Conservation (phyloP, 2,888 invertebrate genomes). For the Athalia cordata region DNA sequence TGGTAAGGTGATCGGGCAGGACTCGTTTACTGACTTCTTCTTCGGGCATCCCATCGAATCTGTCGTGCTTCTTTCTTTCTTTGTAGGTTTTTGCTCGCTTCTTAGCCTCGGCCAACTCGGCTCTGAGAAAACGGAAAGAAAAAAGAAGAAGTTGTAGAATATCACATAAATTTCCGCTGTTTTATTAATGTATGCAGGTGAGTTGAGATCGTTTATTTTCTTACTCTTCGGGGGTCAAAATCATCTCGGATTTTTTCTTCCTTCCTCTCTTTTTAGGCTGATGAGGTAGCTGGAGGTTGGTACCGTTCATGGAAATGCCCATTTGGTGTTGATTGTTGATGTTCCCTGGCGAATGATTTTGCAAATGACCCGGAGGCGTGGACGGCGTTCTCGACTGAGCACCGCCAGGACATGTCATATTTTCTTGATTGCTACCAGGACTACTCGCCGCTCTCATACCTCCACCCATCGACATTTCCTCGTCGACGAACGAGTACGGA, state of each 20-base stretch:
- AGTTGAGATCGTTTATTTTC: slow-evolving; percentile 45
- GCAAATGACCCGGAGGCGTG: slow-evolving; percentile 65
- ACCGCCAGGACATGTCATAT: slow-evolving; percentile 64
- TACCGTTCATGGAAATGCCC: slow-evolving; percentile 68
- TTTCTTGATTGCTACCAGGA: slow-evolving; percentile 69
- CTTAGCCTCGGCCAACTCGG: slow-evolving; percentile 73
- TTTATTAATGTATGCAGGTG: neutral
- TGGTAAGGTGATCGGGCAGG: slow-evolving; percentile 94
- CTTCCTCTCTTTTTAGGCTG: slow-evolving; percentile 88
- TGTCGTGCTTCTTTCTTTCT: slow-evolving; percentile 94
- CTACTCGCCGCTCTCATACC: slow-evolving; percentile 76
- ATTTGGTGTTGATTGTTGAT: slow-evolving; percentile 64
- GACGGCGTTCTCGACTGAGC: slow-evolving; percentile 62
- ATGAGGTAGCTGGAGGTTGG: slow-evolving; percentile 67
- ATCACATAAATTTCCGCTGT: neutral
- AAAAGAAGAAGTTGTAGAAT: neutral
- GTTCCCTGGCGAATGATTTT: slow-evolving; percentile 68
- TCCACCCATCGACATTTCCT: slow-evolving; percentile 80
- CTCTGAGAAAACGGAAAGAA: slow-evolving; percentile 60
- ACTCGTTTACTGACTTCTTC: slow-evolving; percentile 95
- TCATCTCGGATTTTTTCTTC: slow-evolving; percentile 83
- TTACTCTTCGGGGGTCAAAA: slow-evolving; percentile 74
- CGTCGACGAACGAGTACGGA: slow-evolving; percentile 91
- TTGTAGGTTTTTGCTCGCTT: slow-evolving; percentile 76
- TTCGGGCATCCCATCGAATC: slow-evolving; percentile 97